A percentile compares a stretch with the other conserved stretches of the same genome.
phyloP scores from a whole-genome alignment of 2,113 vertebrate genomes.

The Anser brachyrhynchus region DNA sequence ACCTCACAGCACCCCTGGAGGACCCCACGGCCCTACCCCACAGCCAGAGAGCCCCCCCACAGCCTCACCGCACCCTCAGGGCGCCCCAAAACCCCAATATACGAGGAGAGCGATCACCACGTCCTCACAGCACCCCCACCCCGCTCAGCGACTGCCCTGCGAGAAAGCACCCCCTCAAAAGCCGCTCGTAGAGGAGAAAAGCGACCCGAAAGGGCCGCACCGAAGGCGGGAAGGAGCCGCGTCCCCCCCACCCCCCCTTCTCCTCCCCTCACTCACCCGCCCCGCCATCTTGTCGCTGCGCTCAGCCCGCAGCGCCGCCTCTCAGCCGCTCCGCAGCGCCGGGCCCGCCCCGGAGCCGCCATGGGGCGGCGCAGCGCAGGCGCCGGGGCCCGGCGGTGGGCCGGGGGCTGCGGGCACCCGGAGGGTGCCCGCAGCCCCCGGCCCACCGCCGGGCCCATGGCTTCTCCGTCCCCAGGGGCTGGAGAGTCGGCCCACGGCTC shows the following conservation, averaged over 20 bases:
- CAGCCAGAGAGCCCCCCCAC: background rate
- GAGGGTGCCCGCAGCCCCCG: too few species aligned
- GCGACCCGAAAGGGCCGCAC: too few species aligned
- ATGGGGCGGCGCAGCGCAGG: constrained; percentile 13
- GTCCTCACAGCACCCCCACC: too few species aligned
- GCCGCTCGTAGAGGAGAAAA: background rate
- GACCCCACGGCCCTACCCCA: background rate
- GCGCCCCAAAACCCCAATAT: background rate
- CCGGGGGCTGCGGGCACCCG: too few species aligned
- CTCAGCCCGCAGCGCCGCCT: background rate
- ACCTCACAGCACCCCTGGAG: background rate
- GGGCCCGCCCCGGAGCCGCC: background rate
- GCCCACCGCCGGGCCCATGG: too few species aligned
- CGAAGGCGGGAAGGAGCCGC: background rate
- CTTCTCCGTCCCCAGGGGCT: too few species aligned
- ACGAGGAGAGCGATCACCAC: too few species aligned
- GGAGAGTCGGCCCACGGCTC: too few species aligned
- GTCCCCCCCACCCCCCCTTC: fast-evolving
- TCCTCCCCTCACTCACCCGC: constrained; percentile 20
- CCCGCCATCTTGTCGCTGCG: constrained; percentile 61
- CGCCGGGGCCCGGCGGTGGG: background rate
- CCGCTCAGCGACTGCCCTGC: too few species aligned
- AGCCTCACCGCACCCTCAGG: background rate
- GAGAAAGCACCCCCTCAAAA: too few species aligned
- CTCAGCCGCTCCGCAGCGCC: background rate